phyloP scores from a whole-genome alignment of 2,888 invertebrate genomes.

The Drosophila suboccidentalis region DNA sequence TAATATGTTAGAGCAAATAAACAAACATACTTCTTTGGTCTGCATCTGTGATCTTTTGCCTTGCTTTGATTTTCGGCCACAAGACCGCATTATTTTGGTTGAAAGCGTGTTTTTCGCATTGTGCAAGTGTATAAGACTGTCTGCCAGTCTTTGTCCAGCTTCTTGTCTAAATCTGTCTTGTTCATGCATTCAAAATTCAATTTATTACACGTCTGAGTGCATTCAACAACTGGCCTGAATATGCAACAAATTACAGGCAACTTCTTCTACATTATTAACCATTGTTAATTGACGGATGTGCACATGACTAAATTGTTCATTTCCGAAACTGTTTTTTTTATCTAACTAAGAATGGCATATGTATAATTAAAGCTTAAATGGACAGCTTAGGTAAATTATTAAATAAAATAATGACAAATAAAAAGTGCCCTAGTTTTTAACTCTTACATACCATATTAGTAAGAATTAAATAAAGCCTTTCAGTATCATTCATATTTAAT shows the following conservation, averaged over 20 bases:
- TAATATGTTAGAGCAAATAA: constrained; percentile 4
- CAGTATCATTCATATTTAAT: neutral
- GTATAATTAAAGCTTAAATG: constrained; percentile 6
- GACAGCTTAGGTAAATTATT: neutral
- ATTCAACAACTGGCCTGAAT: constrained; percentile 20
- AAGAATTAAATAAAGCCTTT: neutral
- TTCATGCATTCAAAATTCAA: constrained; percentile 17
- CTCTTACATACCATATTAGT: neutral
- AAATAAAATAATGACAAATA: neutral
- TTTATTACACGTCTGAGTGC: constrained; percentile 43
- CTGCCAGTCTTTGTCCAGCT: neutral
- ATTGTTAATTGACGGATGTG: constrained; percentile 59
- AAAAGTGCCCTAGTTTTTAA: neutral
- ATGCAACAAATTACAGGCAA: constrained; percentile 37
- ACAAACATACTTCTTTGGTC: constrained; percentile 3
- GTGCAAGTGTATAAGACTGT: neutral
- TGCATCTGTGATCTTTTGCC: constrained; percentile 17
- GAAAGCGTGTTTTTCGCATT: constrained; percentile 25
- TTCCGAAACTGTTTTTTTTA: constrained; percentile 10
- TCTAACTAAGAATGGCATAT: neutral
- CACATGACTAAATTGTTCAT: constrained; percentile 22
- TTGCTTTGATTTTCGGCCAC: constrained; percentile 71
- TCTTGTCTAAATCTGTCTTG: constrained; percentile 4
- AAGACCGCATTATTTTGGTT: constrained; percentile 75
- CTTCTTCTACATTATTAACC: constrained; percentile 68